phyloP scores from a whole-genome alignment of 2,113 vertebrate species.

The Petroica traversi region DNA sequence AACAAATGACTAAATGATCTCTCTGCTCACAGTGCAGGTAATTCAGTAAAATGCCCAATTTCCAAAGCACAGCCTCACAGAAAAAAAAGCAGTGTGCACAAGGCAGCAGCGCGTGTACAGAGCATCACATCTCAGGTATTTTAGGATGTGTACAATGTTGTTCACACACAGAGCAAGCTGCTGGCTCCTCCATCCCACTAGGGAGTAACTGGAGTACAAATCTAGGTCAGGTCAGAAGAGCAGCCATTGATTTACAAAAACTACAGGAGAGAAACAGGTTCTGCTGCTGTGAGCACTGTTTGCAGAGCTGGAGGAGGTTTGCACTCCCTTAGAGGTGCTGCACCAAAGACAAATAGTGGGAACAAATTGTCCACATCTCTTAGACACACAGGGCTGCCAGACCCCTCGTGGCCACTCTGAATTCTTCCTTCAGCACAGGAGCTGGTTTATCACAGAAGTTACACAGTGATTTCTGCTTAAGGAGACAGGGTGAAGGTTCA shows the following conservation, averaged over 20 bases:
- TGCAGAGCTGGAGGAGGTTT: not conserved
- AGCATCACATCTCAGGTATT: not conserved
- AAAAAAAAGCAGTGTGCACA: not conserved
- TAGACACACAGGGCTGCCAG: not conserved
- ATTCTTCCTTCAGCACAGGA: not conserved
- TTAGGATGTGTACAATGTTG: not conserved
- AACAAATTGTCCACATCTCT: fast-evolving
- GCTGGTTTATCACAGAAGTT: not conserved
- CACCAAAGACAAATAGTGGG: not conserved
- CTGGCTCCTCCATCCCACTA: not conserved
- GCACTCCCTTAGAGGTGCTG: not conserved
- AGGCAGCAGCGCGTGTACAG: not conserved
- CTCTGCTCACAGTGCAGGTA: not conserved
- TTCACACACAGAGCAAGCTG: not conserved
- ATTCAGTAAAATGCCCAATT: not conserved
- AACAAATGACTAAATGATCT: not conserved
- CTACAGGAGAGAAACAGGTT: not conserved
- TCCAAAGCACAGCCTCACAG: not conserved
- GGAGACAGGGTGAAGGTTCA: not conserved
- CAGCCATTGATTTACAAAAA: not conserved
- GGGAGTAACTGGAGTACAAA: not conserved
- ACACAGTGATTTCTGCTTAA: not conserved
- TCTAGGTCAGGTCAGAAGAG: not conserved
- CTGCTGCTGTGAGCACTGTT: not conserved
- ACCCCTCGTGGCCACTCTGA: not conserved